Base-by-base conservation (phyloP, 2,113 vertebrate genomes). In the Sander lucioperca region DNA sequence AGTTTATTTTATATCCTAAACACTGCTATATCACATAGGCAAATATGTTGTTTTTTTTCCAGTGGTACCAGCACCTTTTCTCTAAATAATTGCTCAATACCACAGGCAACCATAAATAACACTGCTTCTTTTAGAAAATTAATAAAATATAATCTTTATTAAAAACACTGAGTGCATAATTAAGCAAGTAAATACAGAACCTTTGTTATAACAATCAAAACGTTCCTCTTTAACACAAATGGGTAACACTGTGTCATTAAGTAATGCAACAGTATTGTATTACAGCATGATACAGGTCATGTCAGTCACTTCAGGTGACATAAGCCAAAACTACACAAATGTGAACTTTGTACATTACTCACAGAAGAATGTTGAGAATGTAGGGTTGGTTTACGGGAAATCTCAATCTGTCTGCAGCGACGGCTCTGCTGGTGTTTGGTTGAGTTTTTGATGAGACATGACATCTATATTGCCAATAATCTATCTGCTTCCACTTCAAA, bases 131-230 rank as follows among this genome's bases (percentile, higher is more conserved):
- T 73, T 77, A 75, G 71, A 89, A 88, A 92, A 84, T 67, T 80
- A 81, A 70, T 83, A 91, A 93, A 94, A 93, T 90, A 89, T 14
- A 82, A 74, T 80, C 90, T 93, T 93, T 93, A 93, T 92, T 93
- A 87, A 85, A 90, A 91, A 89, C 63, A 87, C 39, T 53, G 43
- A 72, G 43, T 66, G 62, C 47, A 86, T 74, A 68, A 21, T 78
- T 66, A 66, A 86, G 83, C 74, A 83, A 75, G 73, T 79, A 78
- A 82, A 77, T 67, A 69, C 10, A 82, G 57, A 57, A 66, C 6
- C 7, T 63, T 45, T 68, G 62, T 56, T 21, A 74, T 25, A 33
- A 59, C 87, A 84, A 74, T 71, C 33, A 75, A 79, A 79, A 43
- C 6, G 0, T 67, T 51, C 45, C 74, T 67, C 23, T 75, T 81